These are phyloP conservation scores for Diarsia brunnea DNA, from an alignment of 2,888 invertebrate genomes.

Conservation along the genomic window DNA sequence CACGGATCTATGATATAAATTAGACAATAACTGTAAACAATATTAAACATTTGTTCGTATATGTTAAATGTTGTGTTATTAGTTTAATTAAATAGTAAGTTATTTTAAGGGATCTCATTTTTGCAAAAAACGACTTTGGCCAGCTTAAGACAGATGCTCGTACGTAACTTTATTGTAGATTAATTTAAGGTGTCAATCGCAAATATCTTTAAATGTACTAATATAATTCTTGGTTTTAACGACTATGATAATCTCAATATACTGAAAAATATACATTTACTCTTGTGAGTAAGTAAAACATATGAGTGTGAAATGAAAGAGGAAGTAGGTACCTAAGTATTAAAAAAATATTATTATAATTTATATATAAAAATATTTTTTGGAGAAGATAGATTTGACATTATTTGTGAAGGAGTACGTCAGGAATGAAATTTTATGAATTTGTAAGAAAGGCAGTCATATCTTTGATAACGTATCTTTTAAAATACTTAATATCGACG, in stretches of 20 bases:
- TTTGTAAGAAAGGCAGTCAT: constrained; percentile 34
- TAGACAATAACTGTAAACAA: constrained; percentile 81
- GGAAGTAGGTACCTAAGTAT: constrained; percentile 37
- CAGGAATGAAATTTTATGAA: constrained; percentile 15
- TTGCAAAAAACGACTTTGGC: constrained; percentile 85
- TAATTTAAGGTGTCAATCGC: constrained; percentile 87
- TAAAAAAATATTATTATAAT: too few relatives aligned
- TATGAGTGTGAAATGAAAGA: constrained; percentile 25
- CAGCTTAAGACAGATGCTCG: constrained; percentile 74
- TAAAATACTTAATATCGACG: constrained; percentile 36
- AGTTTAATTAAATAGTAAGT: constrained; percentile 57
- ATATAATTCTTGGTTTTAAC: constrained; percentile 40
- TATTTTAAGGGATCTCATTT: constrained; percentile 77
- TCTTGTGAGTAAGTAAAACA: constrained; percentile 42
- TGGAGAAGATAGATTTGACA: constrained; percentile 19
- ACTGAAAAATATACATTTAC: constrained; percentile 40
- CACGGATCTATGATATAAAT: constrained; percentile 63
- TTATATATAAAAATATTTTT: too few relatives aligned
- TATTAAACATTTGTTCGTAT: constrained; percentile 67
- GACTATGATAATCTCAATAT: constrained; percentile 38
- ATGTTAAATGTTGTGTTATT: constrained; percentile 80
- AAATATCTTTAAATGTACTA: constrained; percentile 73
- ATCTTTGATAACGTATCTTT: constrained; percentile 59
- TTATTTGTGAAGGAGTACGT: constrained; percentile 26
- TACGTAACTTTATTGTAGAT: constrained; percentile 70